Base-by-base conservation (phyloP, 2,113 vertebrate species). In the Xyrauchen texanus region DNA sequence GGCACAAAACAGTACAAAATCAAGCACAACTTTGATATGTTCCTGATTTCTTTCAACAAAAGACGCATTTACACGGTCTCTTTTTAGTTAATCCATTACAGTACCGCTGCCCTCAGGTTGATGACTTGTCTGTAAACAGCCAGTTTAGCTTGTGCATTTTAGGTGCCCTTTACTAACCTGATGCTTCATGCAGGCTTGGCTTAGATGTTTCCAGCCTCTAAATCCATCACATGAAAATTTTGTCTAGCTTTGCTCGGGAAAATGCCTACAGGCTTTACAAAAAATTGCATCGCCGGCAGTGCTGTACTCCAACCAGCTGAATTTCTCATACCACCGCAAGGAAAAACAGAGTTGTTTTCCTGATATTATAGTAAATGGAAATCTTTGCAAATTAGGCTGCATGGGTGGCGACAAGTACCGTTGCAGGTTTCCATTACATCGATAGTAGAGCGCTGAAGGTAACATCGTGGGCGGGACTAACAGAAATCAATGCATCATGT, bases 241-340 rank as follows among this genome's bases (percentile, higher is more conserved):
- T 2, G 69, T 21, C n/a, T 58, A 68, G 42, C 44, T 68, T 2
- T 42, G 55, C 42, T 68, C 46, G n/a, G 62, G 76, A 16, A 83
- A 83, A 63, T 83, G 77, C 34, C 81, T 68, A 51, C 77, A 83
- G 2, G 21, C 46, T 53, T 83, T 83, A 34, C 77, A 79, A 13
- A 74, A 78, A 46, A 82, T 15, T 7, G 63, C 51, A 64, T 82
- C 78, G 7, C 49, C 67, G 7, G 15, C 42, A 8, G 5, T 53
- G 61, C 78, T 74, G 52, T 80, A 74, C 46, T 80, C 52, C 44
- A 80, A 46, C 69, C 70, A 74, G 2, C 9, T 10, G 52, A 73
- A 80, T 12, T 57, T 69, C 6, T 52, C 63, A 68, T 79, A 79
- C 78, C 68, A 79, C 0, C 45, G 34, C 4, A 47, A 21, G 3